Percentiles rank a stretch among this genome's conserved stretches.
These are phyloP conservation scores for Plemyria rubiginata DNA, from an alignment of 2,888 invertebrate species.

Conservation along the genomic window DNA sequence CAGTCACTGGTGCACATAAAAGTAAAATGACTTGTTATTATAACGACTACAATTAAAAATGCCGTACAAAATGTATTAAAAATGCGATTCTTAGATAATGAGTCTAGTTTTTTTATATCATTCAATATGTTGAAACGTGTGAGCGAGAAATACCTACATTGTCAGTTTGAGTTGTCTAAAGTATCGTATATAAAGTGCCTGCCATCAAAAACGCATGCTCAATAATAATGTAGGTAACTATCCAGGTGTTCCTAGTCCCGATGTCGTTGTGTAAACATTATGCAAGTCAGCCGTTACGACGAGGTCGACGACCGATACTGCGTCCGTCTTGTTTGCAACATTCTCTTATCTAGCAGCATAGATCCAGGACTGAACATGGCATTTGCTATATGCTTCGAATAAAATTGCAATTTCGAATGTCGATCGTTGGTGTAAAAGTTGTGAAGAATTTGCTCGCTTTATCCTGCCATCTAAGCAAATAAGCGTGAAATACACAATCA, in stretches of 20 bases:
- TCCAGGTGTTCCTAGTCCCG: conserved; percentile 15
- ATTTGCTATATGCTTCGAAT: conserved; percentile 51
- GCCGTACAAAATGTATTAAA: too few relatives aligned
- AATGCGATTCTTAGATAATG: too few relatives aligned
- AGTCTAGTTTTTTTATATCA: too few relatives aligned
- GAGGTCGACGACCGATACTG: conserved; percentile 38
- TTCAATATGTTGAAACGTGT: too few relatives aligned
- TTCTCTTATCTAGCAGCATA: conserved; percentile 55
- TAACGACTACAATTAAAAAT: too few relatives aligned
- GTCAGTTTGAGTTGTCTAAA: too few relatives aligned
- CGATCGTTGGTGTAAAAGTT: conserved; percentile 42
- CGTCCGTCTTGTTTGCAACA: conserved; percentile 30
- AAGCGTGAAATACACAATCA: too few relatives aligned
- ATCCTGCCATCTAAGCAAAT: too few relatives aligned
- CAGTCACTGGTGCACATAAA: too few relatives aligned
- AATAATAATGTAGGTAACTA: neutral
- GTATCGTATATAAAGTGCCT: neutral
- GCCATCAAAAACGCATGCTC: neutral
- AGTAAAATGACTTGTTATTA: too few relatives aligned
- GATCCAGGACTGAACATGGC: conserved; percentile 59
- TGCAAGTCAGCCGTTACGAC: conserved; percentile 23
- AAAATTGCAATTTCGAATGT: conserved; percentile 49
- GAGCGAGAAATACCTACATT: too few relatives aligned
- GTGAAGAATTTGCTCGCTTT: too few relatives aligned
- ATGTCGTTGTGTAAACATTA: conserved; percentile 27